These are phyloP conservation scores for Ammodytes marinus DNA, from an alignment of 2,113 vertebrate species.

Conservation along the genomic window DNA sequence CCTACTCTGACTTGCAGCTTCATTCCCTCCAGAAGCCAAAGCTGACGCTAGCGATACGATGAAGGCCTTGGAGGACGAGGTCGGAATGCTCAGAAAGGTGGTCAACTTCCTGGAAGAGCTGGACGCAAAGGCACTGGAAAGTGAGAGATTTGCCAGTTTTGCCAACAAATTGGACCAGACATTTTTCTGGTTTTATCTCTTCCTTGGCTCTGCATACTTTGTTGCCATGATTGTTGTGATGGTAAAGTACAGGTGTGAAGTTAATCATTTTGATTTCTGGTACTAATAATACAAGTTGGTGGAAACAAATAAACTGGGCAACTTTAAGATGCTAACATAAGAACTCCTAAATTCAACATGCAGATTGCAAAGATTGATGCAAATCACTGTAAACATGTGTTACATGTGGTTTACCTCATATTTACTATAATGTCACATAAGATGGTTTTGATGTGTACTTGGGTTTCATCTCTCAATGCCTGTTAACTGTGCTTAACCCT, in stretches of 20 bases:
- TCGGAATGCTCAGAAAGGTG: conserved; percentile 59
- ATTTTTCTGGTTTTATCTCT: conserved; percentile 71
- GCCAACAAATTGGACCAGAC: conserved; percentile 70
- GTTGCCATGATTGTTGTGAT: conserved; percentile 38
- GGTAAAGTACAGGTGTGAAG: background rate
- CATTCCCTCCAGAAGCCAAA: conserved; percentile 42
- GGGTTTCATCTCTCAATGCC: background rate
- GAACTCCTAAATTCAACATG: background rate
- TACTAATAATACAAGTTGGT: background rate
- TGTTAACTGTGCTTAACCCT: background rate
- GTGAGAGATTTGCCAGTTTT: conserved; percentile 7
- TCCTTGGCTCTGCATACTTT: conserved; percentile 44
- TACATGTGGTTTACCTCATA: background rate
- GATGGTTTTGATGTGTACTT: background rate
- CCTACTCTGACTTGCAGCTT: conserved; percentile 5
- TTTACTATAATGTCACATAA: background rate
- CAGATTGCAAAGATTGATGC: background rate
- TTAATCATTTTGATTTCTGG: conserved; percentile 78
- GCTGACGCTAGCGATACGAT: conserved; percentile 37
- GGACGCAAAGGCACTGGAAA: conserved; percentile 23
- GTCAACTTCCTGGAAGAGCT: conserved; percentile 65
- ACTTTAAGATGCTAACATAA: too few species aligned
- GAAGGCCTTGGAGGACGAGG: conserved; percentile 23
- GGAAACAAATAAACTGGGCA: background rate
- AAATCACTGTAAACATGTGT: background rate